Percentiles rank a stretch among this genome's conserved stretches.
These are phyloP conservation scores for Disparrhopalites patrizii DNA, from an alignment of 2,888 invertebrate genomes.

Conservation along the genomic window DNA sequence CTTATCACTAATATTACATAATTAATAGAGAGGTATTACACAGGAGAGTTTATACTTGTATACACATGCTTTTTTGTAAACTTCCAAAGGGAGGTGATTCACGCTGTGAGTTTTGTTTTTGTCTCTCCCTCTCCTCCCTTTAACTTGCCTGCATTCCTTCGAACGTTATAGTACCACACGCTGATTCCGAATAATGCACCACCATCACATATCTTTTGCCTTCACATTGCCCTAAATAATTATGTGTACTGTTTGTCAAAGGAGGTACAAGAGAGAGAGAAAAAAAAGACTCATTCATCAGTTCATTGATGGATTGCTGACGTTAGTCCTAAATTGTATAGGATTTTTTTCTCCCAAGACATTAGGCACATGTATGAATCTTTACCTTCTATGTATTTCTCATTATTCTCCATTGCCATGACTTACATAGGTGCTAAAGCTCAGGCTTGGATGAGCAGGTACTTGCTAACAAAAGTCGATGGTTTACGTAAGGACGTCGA, in stretches of 20 bases:
- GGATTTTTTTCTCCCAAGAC: not conserved
- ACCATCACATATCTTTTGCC: conserved; percentile 30
- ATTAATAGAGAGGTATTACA: too few species aligned
- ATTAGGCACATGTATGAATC: not conserved
- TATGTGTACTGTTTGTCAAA: conserved; percentile 21
- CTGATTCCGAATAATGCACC: conserved; percentile 32
- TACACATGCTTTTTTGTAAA: not conserved
- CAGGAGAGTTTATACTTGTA: conserved; percentile 1
- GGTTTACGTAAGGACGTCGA: too few species aligned
- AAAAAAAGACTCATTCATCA: conserved; percentile 17
- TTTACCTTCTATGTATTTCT: too few species aligned
- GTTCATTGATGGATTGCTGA: conserved; percentile 22
- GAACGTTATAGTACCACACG: conserved; percentile 27
- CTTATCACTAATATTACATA: too few species aligned
- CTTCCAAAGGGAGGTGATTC: conserved; percentile 21
- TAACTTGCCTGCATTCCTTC: conserved; percentile 20
- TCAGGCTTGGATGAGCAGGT: too few species aligned
- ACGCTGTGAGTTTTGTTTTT: conserved; percentile 17
- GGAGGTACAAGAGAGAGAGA: too few species aligned
- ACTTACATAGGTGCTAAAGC: too few species aligned
- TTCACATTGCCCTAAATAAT: conserved; percentile 34
- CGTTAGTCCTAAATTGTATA: not conserved
- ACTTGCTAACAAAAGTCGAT: too few species aligned
- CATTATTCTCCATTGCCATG: too few species aligned
- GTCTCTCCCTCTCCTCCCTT: too few species aligned